These are phyloP conservation scores for Ibidorhyncha struthersii DNA, from an alignment of 2,113 vertebrate species.

Conservation along the genomic window DNA sequence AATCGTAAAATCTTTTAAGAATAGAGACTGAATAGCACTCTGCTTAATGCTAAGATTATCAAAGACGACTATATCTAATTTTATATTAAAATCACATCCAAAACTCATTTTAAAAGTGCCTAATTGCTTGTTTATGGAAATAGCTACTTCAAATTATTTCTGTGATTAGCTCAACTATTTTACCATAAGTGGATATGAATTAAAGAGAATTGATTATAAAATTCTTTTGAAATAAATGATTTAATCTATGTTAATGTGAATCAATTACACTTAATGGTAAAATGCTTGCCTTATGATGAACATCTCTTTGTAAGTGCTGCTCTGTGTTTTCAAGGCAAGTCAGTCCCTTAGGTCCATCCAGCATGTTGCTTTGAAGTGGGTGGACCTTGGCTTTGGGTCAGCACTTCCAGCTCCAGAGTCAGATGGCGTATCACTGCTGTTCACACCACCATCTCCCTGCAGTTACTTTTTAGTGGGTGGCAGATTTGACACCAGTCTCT, in stretches of 20 bases:
- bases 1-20: background rate
- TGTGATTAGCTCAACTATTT: conserved; percentile 33
- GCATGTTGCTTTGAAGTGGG: background rate
- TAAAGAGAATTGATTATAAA: conserved; percentile 4
- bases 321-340: background rate
- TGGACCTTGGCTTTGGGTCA: background rate
- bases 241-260: background rate
- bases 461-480: background rate
- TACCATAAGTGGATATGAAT: background rate
- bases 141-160: conserved; percentile 25
- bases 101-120: background rate
- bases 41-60: background rate
- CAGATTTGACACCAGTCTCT: background rate
- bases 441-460: background rate
- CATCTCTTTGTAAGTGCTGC: background rate
- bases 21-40: background rate
- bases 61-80: background rate
- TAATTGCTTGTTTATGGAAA: conserved; percentile 45
- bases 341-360: background rate
- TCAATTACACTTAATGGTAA: background rate
- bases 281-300: background rate
- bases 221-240: background rate
- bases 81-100: conserved; percentile 18
- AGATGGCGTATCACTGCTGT: background rate
- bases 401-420: background rate